Conservation (phyloP, 2,797 vertebrate genomes). For the Cossypha dichroa region DNA sequence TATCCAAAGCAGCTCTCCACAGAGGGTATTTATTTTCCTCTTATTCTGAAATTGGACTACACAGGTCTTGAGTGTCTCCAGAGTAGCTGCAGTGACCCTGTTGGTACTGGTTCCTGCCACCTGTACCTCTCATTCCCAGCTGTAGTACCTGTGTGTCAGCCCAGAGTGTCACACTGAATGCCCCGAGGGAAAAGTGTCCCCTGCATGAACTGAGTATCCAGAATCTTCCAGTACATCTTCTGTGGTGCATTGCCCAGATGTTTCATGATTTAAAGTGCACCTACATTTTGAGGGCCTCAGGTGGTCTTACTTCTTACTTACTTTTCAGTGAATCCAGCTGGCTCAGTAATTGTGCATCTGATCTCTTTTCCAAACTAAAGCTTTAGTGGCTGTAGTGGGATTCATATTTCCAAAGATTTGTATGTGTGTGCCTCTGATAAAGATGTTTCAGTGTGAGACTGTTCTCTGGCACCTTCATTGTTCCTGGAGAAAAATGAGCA, state of each 20-base stretch:
- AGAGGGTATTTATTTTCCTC: neutral
- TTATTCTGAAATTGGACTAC: neutral
- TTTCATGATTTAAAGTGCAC: neutral
- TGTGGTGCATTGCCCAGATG: neutral
- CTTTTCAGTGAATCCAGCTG: neutral
- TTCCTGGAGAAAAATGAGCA: neutral
- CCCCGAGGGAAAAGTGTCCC: neutral
- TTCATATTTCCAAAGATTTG: neutral
- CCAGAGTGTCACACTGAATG: fast-evolving
- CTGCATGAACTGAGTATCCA: fast-evolving
- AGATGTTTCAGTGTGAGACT: neutral
- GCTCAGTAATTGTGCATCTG: neutral
- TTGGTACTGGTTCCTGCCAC: neutral
- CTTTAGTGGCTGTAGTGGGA: neutral
- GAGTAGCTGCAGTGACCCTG: neutral
- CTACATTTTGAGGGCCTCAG: neutral
- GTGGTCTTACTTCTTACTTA: neutral
- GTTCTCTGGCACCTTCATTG: neutral
- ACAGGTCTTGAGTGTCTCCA: neutral
- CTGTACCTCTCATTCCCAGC: neutral
- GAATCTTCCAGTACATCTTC: neutral
- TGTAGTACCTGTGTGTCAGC: neutral
- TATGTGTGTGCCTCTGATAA: neutral
- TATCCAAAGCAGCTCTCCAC: neutral
- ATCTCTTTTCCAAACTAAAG: neutral